Base-by-base conservation (phyloP, 2,888 invertebrate genomes). In the Baccha elongata region DNA sequence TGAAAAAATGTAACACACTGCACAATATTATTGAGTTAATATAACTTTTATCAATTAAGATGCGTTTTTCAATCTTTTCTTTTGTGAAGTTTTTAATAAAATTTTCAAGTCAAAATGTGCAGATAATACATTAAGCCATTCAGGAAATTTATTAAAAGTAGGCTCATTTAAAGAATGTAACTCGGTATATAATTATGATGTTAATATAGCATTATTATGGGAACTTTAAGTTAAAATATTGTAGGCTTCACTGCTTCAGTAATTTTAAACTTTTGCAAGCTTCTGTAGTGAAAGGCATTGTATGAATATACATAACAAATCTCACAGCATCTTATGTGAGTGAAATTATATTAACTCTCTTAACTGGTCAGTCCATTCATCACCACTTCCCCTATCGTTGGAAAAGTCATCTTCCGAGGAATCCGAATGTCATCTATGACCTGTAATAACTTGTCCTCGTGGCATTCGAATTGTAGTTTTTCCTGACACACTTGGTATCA, bases 341-440 rank as follows among this genome's bases (percentile, higher is more conserved):
- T 23, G 15, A 42, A 58, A 26, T 83, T 50, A 83, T 37, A 83
- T 83, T 58, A 83, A 71, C 46, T 83, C 83, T 58, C 72, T 78
- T 21, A 83, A 32, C 81, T 80, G 87, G 21, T 87, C 87, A 65
- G 87, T 87, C 87, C 87, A 87, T 81, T 87, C 87, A 46, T 87
- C 87, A 55, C 86, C 86, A 13, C 86, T 85, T 46, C 85, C 86
- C 44, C 86, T 86, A 83, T 91, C 91, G 84, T 90, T 88, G 81
- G 88, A 88, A 62, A 89, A 86, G 76, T 91, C 91, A 86, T 89
- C 89, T 84, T 89, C 89, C 62, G 91, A 90, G 87, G 89, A 89
- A 85, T 90, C 90, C 13, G 89, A 88, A 69, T 91, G 91, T 91
- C 91, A 91, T 89, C 91, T 91, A n/a, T 87, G 79, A 1, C 85